These are phyloP conservation scores for Tetrax tetrax DNA, from an alignment of 2,113 vertebrate genomes.

Conservation along the genomic window DNA sequence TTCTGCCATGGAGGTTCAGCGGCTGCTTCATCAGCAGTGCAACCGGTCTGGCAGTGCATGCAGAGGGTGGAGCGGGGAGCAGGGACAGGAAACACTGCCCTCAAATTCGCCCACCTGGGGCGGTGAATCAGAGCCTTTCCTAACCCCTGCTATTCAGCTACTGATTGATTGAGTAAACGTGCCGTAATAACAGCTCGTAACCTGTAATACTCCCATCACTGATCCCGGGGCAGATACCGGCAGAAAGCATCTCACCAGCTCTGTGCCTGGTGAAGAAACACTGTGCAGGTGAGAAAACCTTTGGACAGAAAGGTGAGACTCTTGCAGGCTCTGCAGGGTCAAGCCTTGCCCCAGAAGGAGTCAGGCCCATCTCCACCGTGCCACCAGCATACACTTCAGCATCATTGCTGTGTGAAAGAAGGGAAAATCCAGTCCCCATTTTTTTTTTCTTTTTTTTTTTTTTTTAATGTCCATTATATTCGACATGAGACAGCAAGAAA, in stretches of 20 bases:
- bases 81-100: not conserved
- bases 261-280: not conserved
- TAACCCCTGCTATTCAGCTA: not conserved
- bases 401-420: not conserved
- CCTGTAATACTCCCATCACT: not conserved
- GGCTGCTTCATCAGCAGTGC: not conserved
- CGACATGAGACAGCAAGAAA: not conserved
- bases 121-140: slow-evolving; percentile 14
- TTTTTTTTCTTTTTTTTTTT: not conserved
- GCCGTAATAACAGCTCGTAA: not conserved
- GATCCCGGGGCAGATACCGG: rapidly evolving
- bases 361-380: not conserved
- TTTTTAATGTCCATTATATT: not conserved
- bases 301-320: not conserved
- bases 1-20: not conserved
- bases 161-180: not conserved
- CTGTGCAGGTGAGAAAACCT: not conserved
- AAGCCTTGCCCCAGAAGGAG: not conserved
- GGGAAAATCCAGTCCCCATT: not conserved
- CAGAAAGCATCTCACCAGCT: not conserved
- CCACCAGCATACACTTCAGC: not conserved
- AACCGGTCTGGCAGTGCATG: not conserved
- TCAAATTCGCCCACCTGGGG: not conserved
- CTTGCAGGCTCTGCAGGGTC: not conserved
- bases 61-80: not conserved